A percentile compares a stretch with the other conserved stretches of the same genome.
Conservation (phyloP, 1,140 invertebrate species). For the Asbolus verrucosus region DNA sequence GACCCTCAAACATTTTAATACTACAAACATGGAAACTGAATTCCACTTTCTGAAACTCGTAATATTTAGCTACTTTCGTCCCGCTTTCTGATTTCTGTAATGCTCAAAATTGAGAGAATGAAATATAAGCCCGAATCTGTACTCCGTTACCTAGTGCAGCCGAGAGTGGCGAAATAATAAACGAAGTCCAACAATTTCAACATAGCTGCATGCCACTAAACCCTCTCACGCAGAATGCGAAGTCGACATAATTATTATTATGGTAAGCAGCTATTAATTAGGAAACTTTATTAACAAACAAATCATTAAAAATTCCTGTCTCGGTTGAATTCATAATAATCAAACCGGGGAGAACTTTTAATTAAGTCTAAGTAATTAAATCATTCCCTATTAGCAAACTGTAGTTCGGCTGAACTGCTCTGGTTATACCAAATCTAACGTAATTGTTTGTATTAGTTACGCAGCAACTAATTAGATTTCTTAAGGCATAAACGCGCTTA, state of each 20-base stretch:
- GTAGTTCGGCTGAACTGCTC: constrained; percentile 32
- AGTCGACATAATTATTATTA: constrained; percentile 4
- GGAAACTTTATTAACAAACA: constrained; percentile 40
- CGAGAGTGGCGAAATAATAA: too few relatives aligned
- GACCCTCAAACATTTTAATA: constrained; percentile 40
- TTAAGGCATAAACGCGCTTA: too few relatives aligned
- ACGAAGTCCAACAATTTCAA: too few relatives aligned
- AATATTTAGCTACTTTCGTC: not conserved
- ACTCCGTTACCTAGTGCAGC: too few relatives aligned
- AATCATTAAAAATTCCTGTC: constrained; percentile 39
- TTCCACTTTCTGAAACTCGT: not conserved
- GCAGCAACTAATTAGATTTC: constrained; percentile 39
- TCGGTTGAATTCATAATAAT: constrained; percentile 41
- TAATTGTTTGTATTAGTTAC: constrained; percentile 44
- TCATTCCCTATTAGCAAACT: constrained; percentile 49
- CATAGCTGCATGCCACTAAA: too few relatives aligned
- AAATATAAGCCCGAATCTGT: too few relatives aligned
- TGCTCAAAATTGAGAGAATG: not conserved
- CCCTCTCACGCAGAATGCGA: not conserved
- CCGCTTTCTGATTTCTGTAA: not conserved
- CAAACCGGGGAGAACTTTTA: constrained; percentile 44
- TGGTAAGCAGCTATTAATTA: constrained; percentile 29
- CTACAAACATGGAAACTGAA: constrained; percentile 40
- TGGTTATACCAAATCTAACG: constrained; percentile 41
- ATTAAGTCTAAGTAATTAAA: constrained; percentile 49